Conservation (phyloP, 1,140 invertebrate species). For the Heliconius eleuchia region DNA sequence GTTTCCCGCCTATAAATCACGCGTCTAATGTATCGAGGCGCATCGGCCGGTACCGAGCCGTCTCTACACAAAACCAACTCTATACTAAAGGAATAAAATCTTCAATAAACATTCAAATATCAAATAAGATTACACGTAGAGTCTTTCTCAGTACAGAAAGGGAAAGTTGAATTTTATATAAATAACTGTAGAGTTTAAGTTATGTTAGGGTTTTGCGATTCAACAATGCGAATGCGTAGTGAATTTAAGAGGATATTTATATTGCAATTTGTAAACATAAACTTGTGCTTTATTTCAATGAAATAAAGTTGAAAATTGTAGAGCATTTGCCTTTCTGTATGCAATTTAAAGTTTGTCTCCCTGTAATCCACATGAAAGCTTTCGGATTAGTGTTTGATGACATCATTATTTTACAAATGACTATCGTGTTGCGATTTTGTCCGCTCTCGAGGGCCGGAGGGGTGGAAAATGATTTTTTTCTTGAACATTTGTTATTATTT, state of each 20-base stretch:
- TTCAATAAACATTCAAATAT: background rate
- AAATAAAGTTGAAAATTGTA: slow-evolving; percentile 49
- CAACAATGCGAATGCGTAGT: slow-evolving; percentile 26
- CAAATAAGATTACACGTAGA: slow-evolving; percentile 5
- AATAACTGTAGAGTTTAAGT: slow-evolving; percentile 17
- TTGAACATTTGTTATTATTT: slow-evolving; percentile 49
- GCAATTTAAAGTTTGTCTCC: slow-evolving; percentile 15
- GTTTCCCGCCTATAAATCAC: slow-evolving; percentile 77
- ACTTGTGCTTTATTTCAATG: slow-evolving; percentile 2
- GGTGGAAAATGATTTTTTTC: slow-evolving; percentile 50
- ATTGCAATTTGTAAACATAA: background rate
- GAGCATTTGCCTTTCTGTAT: background rate
- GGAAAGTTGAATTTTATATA: slow-evolving; percentile 20
- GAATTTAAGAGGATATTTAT: slow-evolving; percentile 28
- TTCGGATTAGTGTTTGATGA: slow-evolving; percentile 81
- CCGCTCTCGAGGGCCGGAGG: slow-evolving; percentile 52
- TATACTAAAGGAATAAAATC: slow-evolving; percentile 17
- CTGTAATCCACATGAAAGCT: slow-evolving; percentile 81
- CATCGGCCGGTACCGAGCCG: slow-evolving; percentile 52
- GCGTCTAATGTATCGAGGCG: slow-evolving; percentile 78
- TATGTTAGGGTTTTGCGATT: slow-evolving; percentile 20
- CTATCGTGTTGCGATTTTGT: slow-evolving; percentile 73
- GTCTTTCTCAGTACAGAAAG: background rate
- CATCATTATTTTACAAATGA: slow-evolving; percentile 79
- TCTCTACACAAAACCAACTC: slow-evolving; percentile 39